Percentiles rank a stretch among this genome's conserved stretches.
Evolutionary conservation across 2,888 invertebrate genomes (phyloP).

Genomic region (Incurvaria masculella): DNA sequence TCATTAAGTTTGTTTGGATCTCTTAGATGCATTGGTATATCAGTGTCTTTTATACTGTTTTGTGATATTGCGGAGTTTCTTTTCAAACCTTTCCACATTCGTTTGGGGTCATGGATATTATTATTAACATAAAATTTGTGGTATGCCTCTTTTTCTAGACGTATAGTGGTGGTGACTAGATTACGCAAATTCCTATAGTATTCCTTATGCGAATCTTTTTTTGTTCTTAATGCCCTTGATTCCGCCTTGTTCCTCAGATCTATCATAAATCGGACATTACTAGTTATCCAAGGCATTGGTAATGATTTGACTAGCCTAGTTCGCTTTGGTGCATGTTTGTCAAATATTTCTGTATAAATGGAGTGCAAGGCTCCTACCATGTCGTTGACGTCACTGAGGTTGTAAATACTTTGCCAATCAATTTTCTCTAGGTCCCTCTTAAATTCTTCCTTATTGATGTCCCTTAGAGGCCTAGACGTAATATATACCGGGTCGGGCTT

Average conservation of each 20-base stretch:
- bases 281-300: conserved; percentile 1
- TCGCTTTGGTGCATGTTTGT: conserved; percentile 1
- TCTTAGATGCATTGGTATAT: background rate
- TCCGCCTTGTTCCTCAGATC: background rate
- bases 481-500: background rate
- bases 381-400: background rate
- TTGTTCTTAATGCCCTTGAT: background rate
- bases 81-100: background rate
- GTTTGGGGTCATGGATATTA: background rate
- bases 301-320: background rate
- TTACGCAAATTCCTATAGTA: conserved; percentile 2
- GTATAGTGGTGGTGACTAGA: background rate
- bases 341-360: background rate
- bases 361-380: background rate
- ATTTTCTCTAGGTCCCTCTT: background rate
- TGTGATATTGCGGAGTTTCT: background rate
- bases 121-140: background rate
- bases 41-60: background rate
- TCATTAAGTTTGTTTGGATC: background rate
- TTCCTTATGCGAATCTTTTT: background rate
- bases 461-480: background rate
- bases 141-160: conserved; percentile 1
- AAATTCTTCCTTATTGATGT: background rate
- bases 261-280: background rate
- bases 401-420: background rate